A percentile compares a stretch with the other conserved stretches of the same genome.
Conservation (phyloP, 2,113 vertebrate genomes). For the Propithecus coquereli region DNA sequence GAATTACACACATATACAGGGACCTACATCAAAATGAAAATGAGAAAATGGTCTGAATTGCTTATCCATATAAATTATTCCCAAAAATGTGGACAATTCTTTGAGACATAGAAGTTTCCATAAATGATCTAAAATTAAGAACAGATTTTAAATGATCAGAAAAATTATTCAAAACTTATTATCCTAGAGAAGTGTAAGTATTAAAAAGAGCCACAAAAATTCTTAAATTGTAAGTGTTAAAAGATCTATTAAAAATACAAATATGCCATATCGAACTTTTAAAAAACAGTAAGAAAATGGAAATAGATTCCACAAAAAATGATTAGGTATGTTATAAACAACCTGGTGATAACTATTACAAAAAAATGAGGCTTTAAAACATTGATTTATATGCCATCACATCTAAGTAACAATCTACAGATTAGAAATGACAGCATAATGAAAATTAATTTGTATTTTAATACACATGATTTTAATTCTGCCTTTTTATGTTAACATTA, state of each 20-base stretch:
- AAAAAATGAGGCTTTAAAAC: neutral
- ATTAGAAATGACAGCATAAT: neutral
- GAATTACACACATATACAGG: neutral
- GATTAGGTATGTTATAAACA: neutral
- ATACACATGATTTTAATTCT: neutral
- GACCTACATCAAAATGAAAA: neutral
- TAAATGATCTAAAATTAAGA: neutral
- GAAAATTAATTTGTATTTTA: neutral
- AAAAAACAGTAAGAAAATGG: neutral
- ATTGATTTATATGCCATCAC: neutral
- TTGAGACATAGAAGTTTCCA: neutral
- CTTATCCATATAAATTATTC: neutral
- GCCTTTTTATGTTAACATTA: constrained; percentile 9
- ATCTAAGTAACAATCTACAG: neutral
- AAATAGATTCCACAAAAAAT: neutral
- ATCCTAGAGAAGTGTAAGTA: neutral
- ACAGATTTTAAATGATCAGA: neutral
- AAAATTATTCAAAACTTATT: constrained; percentile 21
- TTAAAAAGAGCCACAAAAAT: neutral
- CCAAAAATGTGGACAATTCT: neutral
- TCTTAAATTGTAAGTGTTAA: neutral
- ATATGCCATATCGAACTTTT: neutral
- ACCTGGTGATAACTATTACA: neutral
- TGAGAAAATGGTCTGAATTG: neutral
- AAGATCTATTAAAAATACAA: neutral